Percentiles rank a stretch among this genome's conserved stretches.
Evolutionary conservation across 1,140 invertebrate species (phyloP).

Genomic region (Apocrypta bakeri): DNA sequence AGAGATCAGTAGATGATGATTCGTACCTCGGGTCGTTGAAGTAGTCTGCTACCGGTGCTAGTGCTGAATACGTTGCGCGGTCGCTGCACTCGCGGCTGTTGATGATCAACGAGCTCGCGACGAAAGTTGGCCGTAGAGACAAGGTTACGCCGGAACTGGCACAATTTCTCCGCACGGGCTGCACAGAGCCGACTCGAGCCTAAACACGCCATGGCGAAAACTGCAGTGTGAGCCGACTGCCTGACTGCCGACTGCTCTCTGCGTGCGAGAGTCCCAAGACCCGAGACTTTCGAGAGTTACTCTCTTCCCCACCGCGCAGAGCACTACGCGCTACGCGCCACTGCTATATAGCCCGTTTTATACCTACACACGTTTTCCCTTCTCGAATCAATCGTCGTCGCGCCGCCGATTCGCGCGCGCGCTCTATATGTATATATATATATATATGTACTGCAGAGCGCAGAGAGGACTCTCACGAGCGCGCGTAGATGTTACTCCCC

Average conservation of each 20-base stretch:
- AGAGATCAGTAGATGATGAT: too few relatives aligned
- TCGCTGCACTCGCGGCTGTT: not conserved
- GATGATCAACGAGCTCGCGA: not conserved
- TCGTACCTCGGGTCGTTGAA: constrained; percentile 21
- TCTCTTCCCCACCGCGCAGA: constrained; percentile 34
- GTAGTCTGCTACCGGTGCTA: not conserved
- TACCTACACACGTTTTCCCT: constrained; percentile 44
- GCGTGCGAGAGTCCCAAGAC: constrained; percentile 40
- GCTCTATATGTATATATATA: too few relatives aligned
- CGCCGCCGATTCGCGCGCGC: not conserved
- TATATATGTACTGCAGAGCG: too few relatives aligned
- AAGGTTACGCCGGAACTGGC: constrained; percentile 77
- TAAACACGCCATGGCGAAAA: constrained; percentile 84
- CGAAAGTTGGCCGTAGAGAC: not conserved
- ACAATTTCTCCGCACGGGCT: constrained; percentile 82
- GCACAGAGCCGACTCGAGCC: constrained; percentile 83
- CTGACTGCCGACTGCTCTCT: constrained; percentile 32
- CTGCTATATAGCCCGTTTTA: too few relatives aligned
- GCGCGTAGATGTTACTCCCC: too few relatives aligned
- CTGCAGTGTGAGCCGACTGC: constrained; percentile 75
- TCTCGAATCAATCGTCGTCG: constrained; percentile 31
- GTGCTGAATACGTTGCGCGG: not conserved
- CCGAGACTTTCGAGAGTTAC: constrained; percentile 37
- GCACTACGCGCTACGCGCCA: not conserved
- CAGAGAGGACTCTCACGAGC: too few relatives aligned